These are phyloP conservation scores for Plagodis dolabraria DNA, from an alignment of 2,888 invertebrate genomes.

Conservation along the genomic window DNA sequence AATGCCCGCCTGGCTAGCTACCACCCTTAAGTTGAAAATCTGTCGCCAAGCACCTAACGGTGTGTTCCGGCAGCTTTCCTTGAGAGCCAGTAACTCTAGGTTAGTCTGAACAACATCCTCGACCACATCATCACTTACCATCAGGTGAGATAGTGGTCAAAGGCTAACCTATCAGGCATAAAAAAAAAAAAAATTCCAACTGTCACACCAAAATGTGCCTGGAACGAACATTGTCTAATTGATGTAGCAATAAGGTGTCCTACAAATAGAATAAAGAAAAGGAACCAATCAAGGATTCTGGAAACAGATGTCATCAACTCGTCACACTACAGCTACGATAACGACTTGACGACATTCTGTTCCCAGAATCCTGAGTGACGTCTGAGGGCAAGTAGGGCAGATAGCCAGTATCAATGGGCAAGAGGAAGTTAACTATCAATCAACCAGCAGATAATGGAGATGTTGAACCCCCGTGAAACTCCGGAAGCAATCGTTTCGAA, in stretches of 20 bases:
- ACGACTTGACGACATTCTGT: no score
- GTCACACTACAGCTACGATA: constrained; percentile 1
- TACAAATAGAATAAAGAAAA: constrained; percentile 48
- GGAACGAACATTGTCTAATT: constrained; percentile 8
- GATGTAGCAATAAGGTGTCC: constrained; percentile 30
- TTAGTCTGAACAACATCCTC: no score
- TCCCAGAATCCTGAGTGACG: constrained; percentile 3
- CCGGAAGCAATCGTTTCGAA: constrained; percentile 64
- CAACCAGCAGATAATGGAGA: constrained; percentile 73
- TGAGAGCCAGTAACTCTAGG: no score
- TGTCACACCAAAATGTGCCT: constrained; percentile 13
- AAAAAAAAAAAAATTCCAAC: no score
- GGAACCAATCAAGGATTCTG: constrained; percentile 50
- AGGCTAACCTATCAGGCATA: no score
- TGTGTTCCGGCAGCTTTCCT: no score
- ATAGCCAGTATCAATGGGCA: constrained; percentile 58
- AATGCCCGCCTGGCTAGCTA: no score
- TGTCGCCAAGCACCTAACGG: no score
- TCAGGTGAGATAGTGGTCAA: no score
- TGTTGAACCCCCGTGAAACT: constrained; percentile 68
- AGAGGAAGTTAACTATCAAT: constrained; percentile 78
- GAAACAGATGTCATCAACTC: constrained; percentile 18
- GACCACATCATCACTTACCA: no score
- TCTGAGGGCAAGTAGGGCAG: constrained; percentile 59
- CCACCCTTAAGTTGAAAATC: no score